Conservation (phyloP, 2,797 vertebrate species). For the Sebastes diaconus region DNA sequence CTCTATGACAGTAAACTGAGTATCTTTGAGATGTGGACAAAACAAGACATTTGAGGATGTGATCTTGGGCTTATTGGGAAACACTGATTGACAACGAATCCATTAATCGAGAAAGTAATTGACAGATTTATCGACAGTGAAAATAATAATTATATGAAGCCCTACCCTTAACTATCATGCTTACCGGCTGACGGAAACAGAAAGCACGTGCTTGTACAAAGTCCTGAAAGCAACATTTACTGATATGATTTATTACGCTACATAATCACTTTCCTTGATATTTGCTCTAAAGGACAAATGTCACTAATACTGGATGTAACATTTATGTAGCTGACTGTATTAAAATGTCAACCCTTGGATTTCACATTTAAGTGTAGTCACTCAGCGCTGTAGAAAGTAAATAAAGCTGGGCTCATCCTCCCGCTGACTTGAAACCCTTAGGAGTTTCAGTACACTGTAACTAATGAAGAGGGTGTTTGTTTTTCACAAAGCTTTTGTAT, state of each 20-base stretch:
- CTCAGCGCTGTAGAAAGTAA: not conserved
- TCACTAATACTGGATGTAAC: not conserved
- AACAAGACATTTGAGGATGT: no score
- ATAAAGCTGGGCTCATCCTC: constrained; percentile 1
- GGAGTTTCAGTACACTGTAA: constrained; percentile 8
- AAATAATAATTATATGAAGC: no score
- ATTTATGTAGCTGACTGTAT: not conserved
- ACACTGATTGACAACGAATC: no score
- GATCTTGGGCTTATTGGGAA: no score
- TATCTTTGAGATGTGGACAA: no score
- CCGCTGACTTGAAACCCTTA: not conserved
- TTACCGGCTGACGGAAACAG: not conserved
- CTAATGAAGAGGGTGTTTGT: constrained; percentile 17
- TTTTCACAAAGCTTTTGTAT: constrained; percentile 2
- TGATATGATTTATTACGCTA: not conserved
- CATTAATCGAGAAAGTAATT: no score
- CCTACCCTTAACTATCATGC: not conserved
- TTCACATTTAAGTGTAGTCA: not conserved
- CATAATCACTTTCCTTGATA: not conserved
- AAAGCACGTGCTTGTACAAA: not conserved
- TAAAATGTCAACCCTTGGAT: not conserved
- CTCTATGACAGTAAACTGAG: no score
- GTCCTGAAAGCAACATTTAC: not conserved
- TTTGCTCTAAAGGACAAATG: not conserved
- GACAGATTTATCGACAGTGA: no score